Evolutionary conservation across 2,113 vertebrate species (phyloP).

Genomic region (Heliornis fulica): DNA sequence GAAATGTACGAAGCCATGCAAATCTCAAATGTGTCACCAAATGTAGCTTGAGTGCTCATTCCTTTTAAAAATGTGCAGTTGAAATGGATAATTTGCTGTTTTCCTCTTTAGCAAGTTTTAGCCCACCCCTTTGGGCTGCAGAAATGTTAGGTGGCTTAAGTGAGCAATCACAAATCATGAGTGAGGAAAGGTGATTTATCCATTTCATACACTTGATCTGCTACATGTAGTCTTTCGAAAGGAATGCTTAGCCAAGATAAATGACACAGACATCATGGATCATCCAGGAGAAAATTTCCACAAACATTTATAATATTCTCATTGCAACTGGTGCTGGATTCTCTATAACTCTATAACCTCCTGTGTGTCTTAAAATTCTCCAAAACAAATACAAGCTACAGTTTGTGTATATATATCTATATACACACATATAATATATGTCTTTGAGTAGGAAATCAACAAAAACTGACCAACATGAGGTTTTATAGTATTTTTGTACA

Average conservation of each 20-base stretch:
- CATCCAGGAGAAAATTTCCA: not conserved
- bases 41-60: not conserved
- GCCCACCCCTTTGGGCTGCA: not conserved
- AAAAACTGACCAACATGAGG: not conserved
- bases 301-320: not conserved
- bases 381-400: not conserved
- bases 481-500: not conserved
- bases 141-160: not conserved
- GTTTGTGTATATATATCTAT: not conserved
- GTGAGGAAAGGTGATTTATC: not conserved
- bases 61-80: not conserved
- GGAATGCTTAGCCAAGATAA: not conserved
- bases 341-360: not conserved
- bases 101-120: not conserved
- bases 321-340: not conserved
- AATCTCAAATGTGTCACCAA: constrained; percentile 17
- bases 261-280: not conserved
- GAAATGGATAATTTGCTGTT: not conserved
- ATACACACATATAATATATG: not conserved
- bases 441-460: not conserved
- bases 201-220: not conserved
- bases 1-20: constrained; percentile 21
- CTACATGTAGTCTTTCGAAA: not conserved
- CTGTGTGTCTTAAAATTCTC: not conserved
- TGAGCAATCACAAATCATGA: not conserved